Percentiles rank a stretch among this genome's conserved stretches.
These are phyloP conservation scores for Rhingia campestris DNA, from an alignment of 2,888 invertebrate genomes.

Conservation along the genomic window DNA sequence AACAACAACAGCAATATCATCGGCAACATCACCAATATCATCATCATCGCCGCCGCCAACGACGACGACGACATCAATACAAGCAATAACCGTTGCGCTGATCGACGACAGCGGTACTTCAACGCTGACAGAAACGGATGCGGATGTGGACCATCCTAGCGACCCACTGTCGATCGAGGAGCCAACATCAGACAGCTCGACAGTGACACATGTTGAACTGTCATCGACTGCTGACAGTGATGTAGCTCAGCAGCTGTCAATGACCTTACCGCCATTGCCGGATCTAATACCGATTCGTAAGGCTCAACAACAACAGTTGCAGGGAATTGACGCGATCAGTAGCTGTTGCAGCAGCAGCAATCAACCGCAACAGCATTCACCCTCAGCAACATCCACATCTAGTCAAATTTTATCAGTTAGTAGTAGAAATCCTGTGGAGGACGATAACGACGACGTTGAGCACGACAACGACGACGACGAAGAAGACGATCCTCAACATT, in stretches of 20 bases:
- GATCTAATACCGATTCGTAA: slow-evolving; percentile 69
- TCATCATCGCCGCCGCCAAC: not conserved
- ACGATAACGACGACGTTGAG: slow-evolving; percentile 11
- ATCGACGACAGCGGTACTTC: slow-evolving; percentile 39
- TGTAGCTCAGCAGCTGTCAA: slow-evolving; percentile 57
- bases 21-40: slow-evolving; percentile 34
- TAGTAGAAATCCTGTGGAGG: slow-evolving; percentile 59
- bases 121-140: slow-evolving; percentile 19
- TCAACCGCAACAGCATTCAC: slow-evolving; percentile 44
- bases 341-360: slow-evolving; percentile 25
- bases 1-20: slow-evolving; percentile 21
- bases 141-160: slow-evolving; percentile 57
- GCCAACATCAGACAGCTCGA: slow-evolving; percentile 42
- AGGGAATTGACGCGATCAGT: slow-evolving; percentile 41
- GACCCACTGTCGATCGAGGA: slow-evolving; percentile 44
- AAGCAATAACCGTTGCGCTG: slow-evolving; percentile 42
- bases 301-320: slow-evolving; percentile 53
- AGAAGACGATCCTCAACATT: slow-evolving; percentile 59
- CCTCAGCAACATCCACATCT: slow-evolving; percentile 61
- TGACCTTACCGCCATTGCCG: slow-evolving; percentile 65
- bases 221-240: slow-evolving; percentile 39
- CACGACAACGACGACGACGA: slow-evolving; percentile 17
- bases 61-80: slow-evolving; percentile 18
- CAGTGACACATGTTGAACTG: slow-evolving; percentile 43
- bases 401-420: slow-evolving; percentile 72